Percentiles rank a stretch among this genome's conserved stretches.
Evolutionary conservation across 2,113 vertebrate genomes (phyloP).

Genomic region (Erythrocercus mccallii): DNA sequence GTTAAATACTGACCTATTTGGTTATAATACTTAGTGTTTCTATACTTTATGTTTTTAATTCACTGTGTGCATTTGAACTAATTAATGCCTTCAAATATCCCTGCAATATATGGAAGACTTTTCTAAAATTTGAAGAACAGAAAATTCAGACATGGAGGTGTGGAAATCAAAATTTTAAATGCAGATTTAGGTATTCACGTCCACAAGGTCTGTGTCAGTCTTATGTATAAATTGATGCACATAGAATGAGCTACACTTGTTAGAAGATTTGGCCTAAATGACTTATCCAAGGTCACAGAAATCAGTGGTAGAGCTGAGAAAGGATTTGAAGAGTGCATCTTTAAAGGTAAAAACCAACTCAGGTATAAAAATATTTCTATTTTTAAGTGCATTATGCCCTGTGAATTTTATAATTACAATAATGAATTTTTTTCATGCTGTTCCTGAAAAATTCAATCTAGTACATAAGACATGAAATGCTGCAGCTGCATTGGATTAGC

Average conservation of each 20-base stretch:
- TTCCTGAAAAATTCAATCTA: not conserved
- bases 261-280: not conserved
- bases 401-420: not conserved
- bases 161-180: constrained; percentile 7
- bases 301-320: not conserved
- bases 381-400: not conserved
- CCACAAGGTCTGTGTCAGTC: not conserved
- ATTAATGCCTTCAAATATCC: not conserved
- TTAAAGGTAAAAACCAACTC: not conserved
- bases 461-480: not conserved
- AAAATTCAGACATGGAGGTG: not conserved
- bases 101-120: not conserved
- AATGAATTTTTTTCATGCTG: not conserved
- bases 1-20: constrained; percentile 9
- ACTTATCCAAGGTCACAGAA: not conserved
- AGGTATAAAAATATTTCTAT: not conserved
- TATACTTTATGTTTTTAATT: not conserved
- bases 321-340: not conserved
- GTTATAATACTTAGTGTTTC: not conserved
- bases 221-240: not conserved
- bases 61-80: not conserved
- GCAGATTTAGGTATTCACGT: not conserved
- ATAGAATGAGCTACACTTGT: not conserved
- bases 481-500: not conserved
- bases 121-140: not conserved